phyloP scores from a whole-genome alignment of 2,888 invertebrate genomes.

The Cotesia congregata region DNA sequence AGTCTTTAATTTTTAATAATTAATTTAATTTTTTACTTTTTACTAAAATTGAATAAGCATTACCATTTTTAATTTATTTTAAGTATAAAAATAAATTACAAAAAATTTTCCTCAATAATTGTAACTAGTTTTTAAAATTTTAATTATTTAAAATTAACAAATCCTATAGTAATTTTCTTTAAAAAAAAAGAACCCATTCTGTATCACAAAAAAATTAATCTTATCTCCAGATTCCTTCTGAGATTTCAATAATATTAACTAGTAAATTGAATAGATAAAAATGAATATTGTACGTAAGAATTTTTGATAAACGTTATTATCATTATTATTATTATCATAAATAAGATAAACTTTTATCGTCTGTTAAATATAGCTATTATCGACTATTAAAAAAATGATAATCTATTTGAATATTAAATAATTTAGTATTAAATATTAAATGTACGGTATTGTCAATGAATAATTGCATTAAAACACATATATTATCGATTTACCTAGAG shows the following conservation, averaged over 20 bases:
- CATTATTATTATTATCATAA: constrained; percentile 14
- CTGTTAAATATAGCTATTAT: neutral
- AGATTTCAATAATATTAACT: neutral
- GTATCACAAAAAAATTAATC: neutral
- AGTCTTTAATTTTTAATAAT: too few species aligned
- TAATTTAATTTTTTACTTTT: too few species aligned
- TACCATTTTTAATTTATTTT: too few species aligned
- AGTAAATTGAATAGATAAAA: neutral
- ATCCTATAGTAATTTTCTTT: neutral
- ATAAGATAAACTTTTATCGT: neutral
- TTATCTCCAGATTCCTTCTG: neutral
- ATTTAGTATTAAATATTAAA: constrained; percentile 12
- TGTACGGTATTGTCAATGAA: constrained; percentile 5
- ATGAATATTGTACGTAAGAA: neutral
- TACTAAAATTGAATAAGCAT: too few species aligned
- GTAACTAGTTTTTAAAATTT: too few species aligned
- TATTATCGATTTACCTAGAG: constrained; percentile 8
- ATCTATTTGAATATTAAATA: neutral
- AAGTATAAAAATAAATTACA: too few species aligned
- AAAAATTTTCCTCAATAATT: too few species aligned
- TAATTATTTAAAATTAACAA: too few species aligned
- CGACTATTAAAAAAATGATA: neutral
- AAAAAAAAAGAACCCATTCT: too few species aligned
- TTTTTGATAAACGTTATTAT: constrained; percentile 16
- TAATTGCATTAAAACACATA: constrained; percentile 17